Evolutionary conservation across 2,113 vertebrate species (phyloP).

Genomic region (Siniperca knerii): DNA sequence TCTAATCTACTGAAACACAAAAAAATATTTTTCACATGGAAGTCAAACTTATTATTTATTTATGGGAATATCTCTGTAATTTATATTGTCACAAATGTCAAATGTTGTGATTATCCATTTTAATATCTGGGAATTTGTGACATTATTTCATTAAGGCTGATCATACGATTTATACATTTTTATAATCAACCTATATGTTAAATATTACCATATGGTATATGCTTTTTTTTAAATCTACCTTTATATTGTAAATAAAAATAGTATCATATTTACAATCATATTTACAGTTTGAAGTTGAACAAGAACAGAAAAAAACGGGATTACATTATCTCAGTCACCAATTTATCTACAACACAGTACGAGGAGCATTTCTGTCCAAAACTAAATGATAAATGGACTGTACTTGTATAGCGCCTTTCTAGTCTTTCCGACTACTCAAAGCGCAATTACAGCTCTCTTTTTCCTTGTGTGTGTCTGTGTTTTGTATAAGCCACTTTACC

Average conservation of each 20-base stretch:
- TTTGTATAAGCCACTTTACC: conserved; percentile 13
- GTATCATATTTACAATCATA: background rate
- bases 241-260: too few species aligned
- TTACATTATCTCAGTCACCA: background rate
- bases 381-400: too few species aligned
- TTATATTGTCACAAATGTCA: background rate
- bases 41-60: too few species aligned
- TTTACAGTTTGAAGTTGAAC: background rate
- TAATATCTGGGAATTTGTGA: background rate
- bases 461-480: background rate
- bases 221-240: too few species aligned
- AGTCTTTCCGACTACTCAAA: too few species aligned
- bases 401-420: too few species aligned
- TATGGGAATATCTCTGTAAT: too few species aligned
- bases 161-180: background rate
- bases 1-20: background rate
- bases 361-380: background rate
- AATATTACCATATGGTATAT: too few species aligned
- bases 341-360: background rate
- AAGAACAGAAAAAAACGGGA: background rate
- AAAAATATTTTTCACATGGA: too few species aligned
- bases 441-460: background rate
- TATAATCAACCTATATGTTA: background rate
- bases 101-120: background rate
- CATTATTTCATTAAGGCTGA: background rate